Evolutionary conservation across 2,113 vertebrate species (phyloP).

Genomic region (Serinus canaria): DNA sequence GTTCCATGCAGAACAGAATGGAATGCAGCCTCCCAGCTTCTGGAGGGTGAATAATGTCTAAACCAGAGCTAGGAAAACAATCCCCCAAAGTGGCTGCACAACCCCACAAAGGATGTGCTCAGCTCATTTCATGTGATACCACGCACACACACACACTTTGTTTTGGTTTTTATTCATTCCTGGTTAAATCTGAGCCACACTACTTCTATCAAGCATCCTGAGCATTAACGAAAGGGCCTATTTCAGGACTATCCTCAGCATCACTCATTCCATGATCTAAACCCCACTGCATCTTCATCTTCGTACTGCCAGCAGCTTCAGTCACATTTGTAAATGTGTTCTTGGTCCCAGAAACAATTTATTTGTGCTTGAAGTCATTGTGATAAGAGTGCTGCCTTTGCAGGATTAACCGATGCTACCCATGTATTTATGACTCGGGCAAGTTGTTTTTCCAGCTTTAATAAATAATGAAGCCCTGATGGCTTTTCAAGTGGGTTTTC

Average conservation of each 20-base stretch:
- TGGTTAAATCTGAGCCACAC: background rate
- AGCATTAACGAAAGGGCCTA: background rate
- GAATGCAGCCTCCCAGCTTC: background rate
- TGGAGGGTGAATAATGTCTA: background rate
- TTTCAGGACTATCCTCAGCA: conserved; percentile 7
- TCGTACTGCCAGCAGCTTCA: background rate
- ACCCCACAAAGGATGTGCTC: background rate
- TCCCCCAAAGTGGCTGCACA: background rate
- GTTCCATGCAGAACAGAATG: background rate
- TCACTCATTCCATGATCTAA: background rate
- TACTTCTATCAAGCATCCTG: background rate
- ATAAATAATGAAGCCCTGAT: conserved; percentile 25
- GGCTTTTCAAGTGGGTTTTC: background rate
- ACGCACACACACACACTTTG: fast-evolving
- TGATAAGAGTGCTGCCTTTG: conserved; percentile 7
- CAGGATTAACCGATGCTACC: background rate
- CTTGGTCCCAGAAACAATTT: conserved; percentile 33
- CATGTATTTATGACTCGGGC: background rate
- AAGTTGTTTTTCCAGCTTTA: conserved; percentile 40
- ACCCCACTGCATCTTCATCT: conserved; percentile 13
- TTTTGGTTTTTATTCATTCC: background rate
- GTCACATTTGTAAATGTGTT: conserved; percentile 53
- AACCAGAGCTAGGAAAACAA: background rate
- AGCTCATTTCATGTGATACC: background rate
- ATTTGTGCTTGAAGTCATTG: background rate